Conservation (phyloP, 2,797 vertebrate species). For the Clarias laeviceps region DNA sequence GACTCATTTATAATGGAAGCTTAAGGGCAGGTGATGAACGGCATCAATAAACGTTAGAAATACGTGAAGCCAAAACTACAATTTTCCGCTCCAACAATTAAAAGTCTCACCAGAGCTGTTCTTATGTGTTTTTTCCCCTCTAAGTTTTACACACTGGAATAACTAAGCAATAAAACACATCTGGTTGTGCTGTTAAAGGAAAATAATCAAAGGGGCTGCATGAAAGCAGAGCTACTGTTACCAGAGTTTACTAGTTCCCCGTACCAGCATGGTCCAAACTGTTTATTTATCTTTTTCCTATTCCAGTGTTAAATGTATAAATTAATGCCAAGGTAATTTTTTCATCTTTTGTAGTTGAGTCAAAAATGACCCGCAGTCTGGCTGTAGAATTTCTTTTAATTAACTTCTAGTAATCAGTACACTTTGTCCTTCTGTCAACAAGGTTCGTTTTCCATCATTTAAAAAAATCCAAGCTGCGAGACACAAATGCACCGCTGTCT, state of each 20-base stretch:
- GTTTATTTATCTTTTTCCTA: background rate
- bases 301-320: no score
- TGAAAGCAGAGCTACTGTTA: background rate
- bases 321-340: no score
- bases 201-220: background rate
- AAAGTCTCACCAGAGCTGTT: background rate
- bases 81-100: constrained; percentile 1
- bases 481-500: no score
- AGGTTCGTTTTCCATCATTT: no score
- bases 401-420: no score
- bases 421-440: no score
- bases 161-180: constrained; percentile 8
- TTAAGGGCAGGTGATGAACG: background rate
- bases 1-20: background rate
- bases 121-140: background rate
- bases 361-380: no score
- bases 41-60: background rate
- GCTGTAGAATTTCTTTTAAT: no score
- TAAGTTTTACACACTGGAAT: background rate
- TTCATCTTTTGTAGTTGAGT: no score
- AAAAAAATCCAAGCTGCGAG: no score
- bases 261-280: background rate
- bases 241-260: background rate
- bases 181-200: background rate
- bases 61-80: background rate